Conservation (phyloP, 2,797 vertebrate species). For the Esox lucius region DNA sequence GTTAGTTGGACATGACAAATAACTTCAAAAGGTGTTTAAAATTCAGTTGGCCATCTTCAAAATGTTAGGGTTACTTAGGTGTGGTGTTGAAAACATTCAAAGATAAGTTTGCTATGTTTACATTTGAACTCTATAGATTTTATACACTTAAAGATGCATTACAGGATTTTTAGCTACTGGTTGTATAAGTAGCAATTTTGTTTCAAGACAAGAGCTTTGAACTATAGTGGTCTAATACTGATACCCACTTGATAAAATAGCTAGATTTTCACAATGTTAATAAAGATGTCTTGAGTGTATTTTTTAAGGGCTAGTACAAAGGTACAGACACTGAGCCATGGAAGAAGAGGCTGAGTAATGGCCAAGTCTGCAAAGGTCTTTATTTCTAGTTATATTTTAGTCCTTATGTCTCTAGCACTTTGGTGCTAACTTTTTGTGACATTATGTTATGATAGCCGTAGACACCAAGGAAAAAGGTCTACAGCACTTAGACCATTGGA, state of each 20-base stretch:
- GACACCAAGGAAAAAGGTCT: neutral
- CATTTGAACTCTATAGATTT: neutral
- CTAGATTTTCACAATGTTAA: conserved; percentile 34
- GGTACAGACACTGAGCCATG: conserved; percentile 38
- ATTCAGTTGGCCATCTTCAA: neutral
- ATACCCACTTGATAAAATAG: conserved; percentile 3
- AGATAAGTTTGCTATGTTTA: neutral
- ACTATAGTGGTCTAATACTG: neutral
- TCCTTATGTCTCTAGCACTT: neutral
- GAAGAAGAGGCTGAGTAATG: conserved; percentile 22
- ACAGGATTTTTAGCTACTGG: too few species aligned
- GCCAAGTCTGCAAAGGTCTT: conserved; percentile 25
- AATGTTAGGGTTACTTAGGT: neutral
- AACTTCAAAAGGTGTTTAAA: neutral
- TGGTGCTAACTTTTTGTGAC: neutral
- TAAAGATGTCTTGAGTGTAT: conserved; percentile 26
- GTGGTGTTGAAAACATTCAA: neutral
- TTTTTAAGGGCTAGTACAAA: conserved; percentile 40
- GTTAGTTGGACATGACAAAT: neutral
- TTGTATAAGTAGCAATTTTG: too few species aligned
- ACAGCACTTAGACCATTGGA: neutral
- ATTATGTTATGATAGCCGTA: neutral
- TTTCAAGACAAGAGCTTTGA: neutral
- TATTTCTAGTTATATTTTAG: neutral
- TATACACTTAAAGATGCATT: neutral